A percentile compares a stretch with the other conserved stretches of the same genome.
Conservation (phyloP, 1,140 invertebrate genomes). For the Orius insidiosus region DNA sequence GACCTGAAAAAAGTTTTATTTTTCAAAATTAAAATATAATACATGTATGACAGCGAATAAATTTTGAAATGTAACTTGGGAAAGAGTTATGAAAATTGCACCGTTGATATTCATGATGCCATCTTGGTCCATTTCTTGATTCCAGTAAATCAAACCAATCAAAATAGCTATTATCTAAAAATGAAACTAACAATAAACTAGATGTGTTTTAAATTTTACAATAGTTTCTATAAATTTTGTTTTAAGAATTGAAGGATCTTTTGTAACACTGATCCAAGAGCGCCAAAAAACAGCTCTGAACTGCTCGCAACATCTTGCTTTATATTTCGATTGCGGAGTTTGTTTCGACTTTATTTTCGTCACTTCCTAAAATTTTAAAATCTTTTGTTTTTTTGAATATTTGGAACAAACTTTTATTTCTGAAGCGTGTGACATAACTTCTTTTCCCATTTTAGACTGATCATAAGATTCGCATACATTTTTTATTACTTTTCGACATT, state of each 20-base stretch:
- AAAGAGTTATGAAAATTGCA: slow-evolving; percentile 1
- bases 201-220: not conserved
- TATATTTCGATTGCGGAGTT: slow-evolving; percentile 40
- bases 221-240: slow-evolving; percentile 21
- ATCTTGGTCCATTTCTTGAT: slow-evolving; percentile 2
- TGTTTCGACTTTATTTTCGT: too few species aligned
- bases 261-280: slow-evolving; percentile 68
- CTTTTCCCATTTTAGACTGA: slow-evolving; percentile 29
- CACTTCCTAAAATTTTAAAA: too few species aligned
- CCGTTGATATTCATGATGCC: slow-evolving; percentile 7
- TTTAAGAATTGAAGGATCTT: slow-evolving; percentile 79
- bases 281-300: slow-evolving; percentile 79
- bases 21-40: not conserved
- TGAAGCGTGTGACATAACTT: slow-evolving; percentile 16
- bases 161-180: slow-evolving; percentile 3
- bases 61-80: not conserved
- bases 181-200: not conserved
- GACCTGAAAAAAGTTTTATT: slow-evolving; percentile 62
- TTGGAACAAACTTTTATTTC: slow-evolving; percentile 6
- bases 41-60: slow-evolving; percentile 3
- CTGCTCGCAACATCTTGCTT: slow-evolving; percentile 73
- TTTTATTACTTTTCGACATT: slow-evolving; percentile 52
- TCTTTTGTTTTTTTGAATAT: too few species aligned
- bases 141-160: slow-evolving; percentile 1
- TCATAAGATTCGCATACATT: slow-evolving; percentile 56